Conservation (phyloP, 2,113 vertebrate species). For the Mandrillus leucophaeus region DNA sequence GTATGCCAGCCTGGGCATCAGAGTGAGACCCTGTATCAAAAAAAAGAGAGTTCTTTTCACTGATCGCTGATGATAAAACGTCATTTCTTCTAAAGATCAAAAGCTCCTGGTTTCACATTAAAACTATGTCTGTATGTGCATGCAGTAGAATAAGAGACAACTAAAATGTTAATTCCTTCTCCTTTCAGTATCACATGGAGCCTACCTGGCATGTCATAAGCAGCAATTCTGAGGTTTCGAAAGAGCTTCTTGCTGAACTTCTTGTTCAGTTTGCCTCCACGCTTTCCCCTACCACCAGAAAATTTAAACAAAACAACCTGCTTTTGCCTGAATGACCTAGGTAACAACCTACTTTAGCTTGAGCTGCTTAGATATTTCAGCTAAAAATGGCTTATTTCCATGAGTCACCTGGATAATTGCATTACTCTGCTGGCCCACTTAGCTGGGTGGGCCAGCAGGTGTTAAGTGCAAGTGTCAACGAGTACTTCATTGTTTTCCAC, state of each 20-base stretch:
- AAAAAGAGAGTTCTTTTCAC: background rate
- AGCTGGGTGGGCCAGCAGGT: slow-evolving; percentile 44
- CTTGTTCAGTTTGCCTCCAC: background rate
- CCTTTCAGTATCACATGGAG: background rate
- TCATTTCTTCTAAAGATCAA: background rate
- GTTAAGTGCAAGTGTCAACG: slow-evolving; percentile 20
- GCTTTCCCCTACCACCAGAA: background rate
- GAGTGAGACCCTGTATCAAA: background rate
- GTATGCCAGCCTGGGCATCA: too few species aligned
- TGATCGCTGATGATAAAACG: background rate
- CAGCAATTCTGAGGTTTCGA: background rate
- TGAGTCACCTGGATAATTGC: slow-evolving; percentile 74
- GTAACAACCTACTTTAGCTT: slow-evolving; percentile 76
- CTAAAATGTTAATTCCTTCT: background rate
- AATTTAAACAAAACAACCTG: slow-evolving; percentile 61
- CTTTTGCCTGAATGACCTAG: slow-evolving; percentile 66
- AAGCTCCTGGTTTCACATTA: slow-evolving; percentile 8
- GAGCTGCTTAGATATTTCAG: slow-evolving; percentile 68
- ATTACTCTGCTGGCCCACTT: slow-evolving; percentile 62
- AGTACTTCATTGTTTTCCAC: slow-evolving; percentile 21
- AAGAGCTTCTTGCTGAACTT: background rate
- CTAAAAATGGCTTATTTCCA: slow-evolving; percentile 77
- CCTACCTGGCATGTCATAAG: background rate
- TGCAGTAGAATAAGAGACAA: background rate
- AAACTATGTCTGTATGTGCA: background rate